Evolutionary conservation across 2,797 vertebrate genomes (phyloP), one percentile per base, ranked within the genome.

Genomic region (Sebastes diploproa): DNA sequence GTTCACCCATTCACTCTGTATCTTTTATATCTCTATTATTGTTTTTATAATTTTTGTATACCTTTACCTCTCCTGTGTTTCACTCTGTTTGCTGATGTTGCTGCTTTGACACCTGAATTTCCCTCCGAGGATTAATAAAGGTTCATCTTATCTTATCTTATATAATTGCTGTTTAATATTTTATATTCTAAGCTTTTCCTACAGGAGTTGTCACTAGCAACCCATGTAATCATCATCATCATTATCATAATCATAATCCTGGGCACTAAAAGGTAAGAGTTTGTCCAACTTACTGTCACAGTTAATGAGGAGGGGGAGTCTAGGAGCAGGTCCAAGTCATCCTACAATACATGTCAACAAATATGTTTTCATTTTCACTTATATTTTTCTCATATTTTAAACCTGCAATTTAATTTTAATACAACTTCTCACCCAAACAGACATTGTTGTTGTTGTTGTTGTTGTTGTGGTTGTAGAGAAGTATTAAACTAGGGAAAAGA

Each of bases 281-380:
- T 2, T 10, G 42, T 55, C 11, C 8, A 59, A 81, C 94, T 94
- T 92, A 96, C 96, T 54, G 93, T 83, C 14, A 89, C 82, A 16
- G 94, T 92, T 27, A 95, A 59, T 3, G 95, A 95, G 61, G 94
- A 93, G 9, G 96, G 95, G 0, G 92, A 90, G 76, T 96, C 96
- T 38, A 96, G 80, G 12, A 96, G 94, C 72, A 95, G 90, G 50
- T 94, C 94, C 90, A 96, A 72, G 78, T 96, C 96, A 90, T 94
- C 90, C 96, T 96, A 67, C 59, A 91, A 85, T 2, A 83, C 3
- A 84, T 11, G 54, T 5, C 6, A 70, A 70, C 18, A 80, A 27
- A 61, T 27, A 12, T 12, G 5, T 1, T 27, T 30, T 0, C 4
- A 18, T 55, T 3, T 60, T 32, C 20, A 25, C 3, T 1, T 12